These are phyloP conservation scores for Subacronicta megacephala DNA, from an alignment of 2,888 invertebrate genomes.

Conservation along the genomic window DNA sequence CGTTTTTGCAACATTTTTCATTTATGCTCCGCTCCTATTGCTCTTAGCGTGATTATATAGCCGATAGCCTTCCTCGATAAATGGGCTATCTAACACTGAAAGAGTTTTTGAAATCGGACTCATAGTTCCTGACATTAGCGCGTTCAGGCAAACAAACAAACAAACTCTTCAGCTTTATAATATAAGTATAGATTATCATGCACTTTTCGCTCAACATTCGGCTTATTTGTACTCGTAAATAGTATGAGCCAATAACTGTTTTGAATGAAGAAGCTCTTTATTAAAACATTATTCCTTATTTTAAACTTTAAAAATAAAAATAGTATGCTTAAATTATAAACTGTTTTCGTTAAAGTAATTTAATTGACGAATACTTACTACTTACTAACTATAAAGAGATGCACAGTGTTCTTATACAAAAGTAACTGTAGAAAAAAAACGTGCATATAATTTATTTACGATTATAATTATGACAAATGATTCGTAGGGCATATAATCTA, in stretches of 20 bases:
- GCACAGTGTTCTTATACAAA: constrained; percentile 18
- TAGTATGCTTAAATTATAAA: not conserved
- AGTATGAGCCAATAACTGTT: constrained; percentile 25
- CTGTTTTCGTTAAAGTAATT: too few species aligned
- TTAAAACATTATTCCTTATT: not conserved
- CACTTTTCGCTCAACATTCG: constrained; percentile 33
- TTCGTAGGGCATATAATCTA: constrained; percentile 58
- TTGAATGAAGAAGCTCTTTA: not conserved
- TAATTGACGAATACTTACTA: too few species aligned
- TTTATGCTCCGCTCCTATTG: too few species aligned
- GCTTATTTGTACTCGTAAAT: constrained; percentile 26
- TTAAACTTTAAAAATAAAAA: not conserved
- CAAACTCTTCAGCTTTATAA: too few species aligned
- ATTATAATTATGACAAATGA: constrained; percentile 69
- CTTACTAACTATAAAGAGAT: constrained; percentile 2
- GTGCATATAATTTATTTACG: constrained; percentile 32
- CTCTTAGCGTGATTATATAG: too few species aligned
- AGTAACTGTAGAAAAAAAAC: constrained; percentile 9
- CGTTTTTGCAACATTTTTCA: too few species aligned
- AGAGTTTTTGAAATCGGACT: too few species aligned
- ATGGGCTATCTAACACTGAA: too few species aligned
- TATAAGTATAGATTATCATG: too few species aligned
- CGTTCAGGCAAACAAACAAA: too few species aligned
- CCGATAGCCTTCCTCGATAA: too few species aligned
- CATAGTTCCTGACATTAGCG: too few species aligned